These are phyloP conservation scores for Anolis sagrei DNA, from an alignment of 2,113 vertebrate genomes.

Conservation along the genomic window DNA sequence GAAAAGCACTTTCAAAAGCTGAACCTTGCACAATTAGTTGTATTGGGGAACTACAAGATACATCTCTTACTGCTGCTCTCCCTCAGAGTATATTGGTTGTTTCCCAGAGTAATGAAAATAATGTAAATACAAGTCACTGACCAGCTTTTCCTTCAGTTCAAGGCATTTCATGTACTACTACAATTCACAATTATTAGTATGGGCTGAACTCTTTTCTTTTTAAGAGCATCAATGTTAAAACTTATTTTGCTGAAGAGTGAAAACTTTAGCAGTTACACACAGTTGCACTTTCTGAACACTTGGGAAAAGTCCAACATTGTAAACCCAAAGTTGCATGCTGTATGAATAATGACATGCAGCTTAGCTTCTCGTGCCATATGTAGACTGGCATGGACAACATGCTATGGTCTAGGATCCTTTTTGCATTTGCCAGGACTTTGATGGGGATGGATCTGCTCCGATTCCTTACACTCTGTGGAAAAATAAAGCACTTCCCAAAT, in stretches of 20 bases:
- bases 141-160: not conserved
- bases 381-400: no score
- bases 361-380: conserved; percentile 35
- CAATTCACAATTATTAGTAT: not conserved
- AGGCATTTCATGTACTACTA: not conserved
- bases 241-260: not conserved
- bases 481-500: no score
- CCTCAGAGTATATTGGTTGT: not conserved
- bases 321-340: conserved; percentile 16
- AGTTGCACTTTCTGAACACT: conserved; percentile 26
- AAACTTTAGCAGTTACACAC: conserved; percentile 23
- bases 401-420: no score
- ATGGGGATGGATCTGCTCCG: no score
- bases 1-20: conserved; percentile 14
- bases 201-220: not conserved
- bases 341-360: conserved; percentile 53
- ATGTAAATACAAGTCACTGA: not conserved
- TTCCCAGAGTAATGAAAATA: not conserved
- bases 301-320: conserved; percentile 3
- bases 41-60: not conserved
- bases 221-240: not conserved
- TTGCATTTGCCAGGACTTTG: no score
- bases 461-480: no score
- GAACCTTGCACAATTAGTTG: rapidly evolving
- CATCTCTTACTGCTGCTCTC: not conserved